Percentiles rank a stretch among this genome's conserved stretches.
These are phyloP conservation scores for Melanophora roralis DNA, from an alignment of 2,888 invertebrate genomes.

Conservation along the genomic window DNA sequence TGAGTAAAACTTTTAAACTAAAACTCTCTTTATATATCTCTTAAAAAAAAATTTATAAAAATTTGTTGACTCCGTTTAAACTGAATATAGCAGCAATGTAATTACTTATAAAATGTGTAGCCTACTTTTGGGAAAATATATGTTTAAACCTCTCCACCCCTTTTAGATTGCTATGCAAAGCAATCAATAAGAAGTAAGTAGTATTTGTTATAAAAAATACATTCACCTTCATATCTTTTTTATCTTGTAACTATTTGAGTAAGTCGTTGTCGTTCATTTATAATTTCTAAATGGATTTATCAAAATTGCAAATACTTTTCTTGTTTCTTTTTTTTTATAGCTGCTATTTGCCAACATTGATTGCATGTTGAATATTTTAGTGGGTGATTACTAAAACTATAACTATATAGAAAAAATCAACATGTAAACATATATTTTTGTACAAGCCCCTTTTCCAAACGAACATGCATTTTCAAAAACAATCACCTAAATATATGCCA, in stretches of 20 bases:
- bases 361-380: conserved; percentile 25
- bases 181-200: conserved; percentile 35
- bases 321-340: background rate
- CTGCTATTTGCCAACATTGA: conserved; percentile 12
- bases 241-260: no score
- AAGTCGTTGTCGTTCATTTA: no score
- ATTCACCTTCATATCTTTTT: background rate
- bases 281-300: background rate
- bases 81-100: no score
- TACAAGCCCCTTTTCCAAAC: background rate
- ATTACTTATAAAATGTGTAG: no score
- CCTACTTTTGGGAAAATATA: no score
- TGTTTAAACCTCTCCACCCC: background rate
- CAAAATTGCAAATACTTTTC: conserved; percentile 13
- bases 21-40: background rate
- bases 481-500: conserved; percentile 22
- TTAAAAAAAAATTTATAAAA: background rate
- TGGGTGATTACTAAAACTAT: background rate
- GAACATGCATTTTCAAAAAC: no score
- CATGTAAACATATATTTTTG: background rate
- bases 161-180: background rate
- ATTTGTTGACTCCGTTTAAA: no score
- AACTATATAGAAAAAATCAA: background rate
- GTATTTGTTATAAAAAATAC: conserved; percentile 5
- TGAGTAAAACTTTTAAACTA: background rate